phyloP scores from a whole-genome alignment of 53 echinoderm and acorn worm species.

The Holothuria leucospilota region DNA sequence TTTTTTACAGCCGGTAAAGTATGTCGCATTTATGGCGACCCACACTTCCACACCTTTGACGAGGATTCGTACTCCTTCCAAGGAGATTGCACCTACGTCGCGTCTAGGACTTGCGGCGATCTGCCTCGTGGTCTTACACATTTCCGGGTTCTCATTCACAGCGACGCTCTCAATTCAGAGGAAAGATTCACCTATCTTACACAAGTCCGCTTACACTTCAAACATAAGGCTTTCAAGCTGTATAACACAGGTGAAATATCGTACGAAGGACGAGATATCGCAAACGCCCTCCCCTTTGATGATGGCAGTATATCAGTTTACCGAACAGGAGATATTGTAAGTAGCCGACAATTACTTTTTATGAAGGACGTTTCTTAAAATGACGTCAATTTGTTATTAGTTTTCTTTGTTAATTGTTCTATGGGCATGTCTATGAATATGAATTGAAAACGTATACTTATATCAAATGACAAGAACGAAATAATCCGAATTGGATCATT shows the following conservation, averaged over 20 bases:
- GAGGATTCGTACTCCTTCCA: conserved; percentile 42
- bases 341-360: too few species aligned
- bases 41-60: conserved; percentile 36
- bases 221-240: neutral
- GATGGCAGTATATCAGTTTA: neutral
- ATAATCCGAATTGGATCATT: too few species aligned
- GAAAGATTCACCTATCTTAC: conserved; percentile 38
- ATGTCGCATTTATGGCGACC: conserved; percentile 40
- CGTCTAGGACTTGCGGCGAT: neutral
- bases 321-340: too few species aligned
- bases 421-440: too few species aligned
- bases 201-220: conserved; percentile 5
- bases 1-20: conserved; percentile 17
- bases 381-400: too few species aligned
- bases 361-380: too few species aligned
- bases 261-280: neutral
- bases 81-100: conserved; percentile 35
- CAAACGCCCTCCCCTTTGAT: neutral
- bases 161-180: conserved; percentile 24
- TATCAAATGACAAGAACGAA: too few species aligned
- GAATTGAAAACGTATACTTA: too few species aligned
- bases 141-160: conserved; percentile 7
- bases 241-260: conserved; percentile 13
- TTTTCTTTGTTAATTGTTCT: too few species aligned
- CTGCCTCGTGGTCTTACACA: neutral